Evolutionary conservation across 1,140 invertebrate species (phyloP).

Genomic region (Drosophila yakuba): DNA sequence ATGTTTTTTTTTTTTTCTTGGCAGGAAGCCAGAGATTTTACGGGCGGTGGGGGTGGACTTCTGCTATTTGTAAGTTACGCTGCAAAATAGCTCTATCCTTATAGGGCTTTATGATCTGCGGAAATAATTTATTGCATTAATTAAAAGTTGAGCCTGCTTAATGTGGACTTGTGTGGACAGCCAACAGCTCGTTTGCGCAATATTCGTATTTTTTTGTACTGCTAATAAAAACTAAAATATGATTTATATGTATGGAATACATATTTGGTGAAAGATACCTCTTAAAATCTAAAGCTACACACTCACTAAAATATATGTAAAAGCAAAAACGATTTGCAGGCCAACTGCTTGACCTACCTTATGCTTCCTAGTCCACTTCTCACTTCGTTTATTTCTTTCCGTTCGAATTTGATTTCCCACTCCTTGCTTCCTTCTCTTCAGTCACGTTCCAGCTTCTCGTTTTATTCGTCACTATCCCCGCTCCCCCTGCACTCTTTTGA

Average conservation of each 20-base stretch:
- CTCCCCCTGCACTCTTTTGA: constrained; percentile 22
- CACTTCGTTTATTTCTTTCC: constrained; percentile 28
- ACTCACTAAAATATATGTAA: not conserved
- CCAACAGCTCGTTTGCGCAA: not conserved
- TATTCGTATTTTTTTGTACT: not conserved
- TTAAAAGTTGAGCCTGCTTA: constrained; percentile 12
- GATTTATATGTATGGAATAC: too few species aligned
- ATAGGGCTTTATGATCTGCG: constrained; percentile 17
- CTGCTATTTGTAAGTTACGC: constrained; percentile 12
- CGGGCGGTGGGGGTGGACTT: too few species aligned
- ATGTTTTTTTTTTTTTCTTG: constrained; percentile 31
- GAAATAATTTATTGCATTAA: not conserved
- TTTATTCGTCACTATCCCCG: constrained; percentile 29
- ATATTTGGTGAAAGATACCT: too few species aligned
- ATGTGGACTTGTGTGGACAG: not conserved
- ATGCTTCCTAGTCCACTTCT: constrained; percentile 40
- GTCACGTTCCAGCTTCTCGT: constrained; percentile 57
- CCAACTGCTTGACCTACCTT: constrained; percentile 21
- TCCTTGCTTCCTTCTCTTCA: constrained; percentile 38
- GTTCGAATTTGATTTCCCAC: constrained; percentile 1
- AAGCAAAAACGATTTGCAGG: not conserved
- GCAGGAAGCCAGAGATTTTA: constrained; percentile 28
- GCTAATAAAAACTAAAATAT: too few species aligned
- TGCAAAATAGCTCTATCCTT: constrained; percentile 18
- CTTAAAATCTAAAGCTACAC: not conserved